Evolutionary conservation across 2,888 invertebrate genomes (phyloP), one percentile per base, ranked within the genome.

Genomic region (Agapostemon virescens): DNA sequence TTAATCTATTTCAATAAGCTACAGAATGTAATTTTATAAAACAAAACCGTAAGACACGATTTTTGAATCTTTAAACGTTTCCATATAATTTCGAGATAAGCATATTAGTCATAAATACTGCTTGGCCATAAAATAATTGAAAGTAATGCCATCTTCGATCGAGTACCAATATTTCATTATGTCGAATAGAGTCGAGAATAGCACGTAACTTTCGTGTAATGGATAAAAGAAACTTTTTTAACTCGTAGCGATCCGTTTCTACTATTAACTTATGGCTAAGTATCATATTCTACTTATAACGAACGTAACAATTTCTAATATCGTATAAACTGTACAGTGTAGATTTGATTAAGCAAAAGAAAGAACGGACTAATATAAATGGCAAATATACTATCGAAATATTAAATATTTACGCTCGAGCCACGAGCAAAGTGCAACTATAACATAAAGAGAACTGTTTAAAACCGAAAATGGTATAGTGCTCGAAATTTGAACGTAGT

Each of bases 321-420:
- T n/a, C 76, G 40, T 74, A 74, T 78, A 74, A 23, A 74, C 42
- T 77, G 82, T 82, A 81, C 70, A 77, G 74, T 40, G 66, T 82
- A 82, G 55, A 52, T 72, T 74, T 69, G 82, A 75, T 69, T 78
- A 23, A 55, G 72, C 42, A 69, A 30, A 58, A 38, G 40, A 40
- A 42, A 33, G 40, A 66, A 61, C 61, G 63, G 63, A 63, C 63
- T 69, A 58, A 58, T 26, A 30, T 36, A 74, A 66, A 71, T 55
- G 15, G 49, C 45, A 36, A 55, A 40, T 33, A 40, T 33, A 20
- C 33, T 64, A 69, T 26, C 23, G 17, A 74, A 68, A 36, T 71
- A 74, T 81, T 63, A 72, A 75, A 80, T n/a, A 55, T 72, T 9
- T 38, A 68, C 17, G 26, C 66, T 69, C 42, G 7, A 20, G 0